phyloP scores from a whole-genome alignment of 1,140 invertebrate genomes.

The Epicauta chinensis region DNA sequence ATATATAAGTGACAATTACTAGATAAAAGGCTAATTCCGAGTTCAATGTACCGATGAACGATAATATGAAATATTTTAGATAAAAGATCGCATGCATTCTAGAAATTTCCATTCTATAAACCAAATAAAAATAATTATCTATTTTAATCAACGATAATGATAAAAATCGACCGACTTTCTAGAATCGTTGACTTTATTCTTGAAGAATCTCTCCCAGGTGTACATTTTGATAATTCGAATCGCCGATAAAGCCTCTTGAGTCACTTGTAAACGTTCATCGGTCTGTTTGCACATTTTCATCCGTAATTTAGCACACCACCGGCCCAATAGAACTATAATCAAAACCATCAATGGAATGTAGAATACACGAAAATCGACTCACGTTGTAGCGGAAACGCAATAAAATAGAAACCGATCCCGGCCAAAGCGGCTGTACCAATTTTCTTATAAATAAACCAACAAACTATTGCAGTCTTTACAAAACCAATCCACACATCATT shows the following conservation, averaged over 20 bases:
- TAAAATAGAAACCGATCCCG: conserved; percentile 67
- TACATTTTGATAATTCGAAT: conserved; percentile 84
- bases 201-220: conserved; percentile 75
- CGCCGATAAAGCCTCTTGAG: conserved; percentile 77
- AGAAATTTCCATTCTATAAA: conserved; percentile 30
- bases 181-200: conserved; percentile 48
- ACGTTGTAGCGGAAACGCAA: conserved; percentile 80
- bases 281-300: conserved; percentile 44
- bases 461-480: conserved; percentile 65
- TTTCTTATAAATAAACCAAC: conserved; percentile 68
- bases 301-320: conserved; percentile 10
- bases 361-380: conserved; percentile 19
- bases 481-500: conserved; percentile 78
- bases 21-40: conserved; percentile 49
- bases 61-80: conserved; percentile 27
- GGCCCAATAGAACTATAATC: conserved; percentile 20
- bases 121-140: too few species aligned
- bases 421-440: conserved; percentile 68
- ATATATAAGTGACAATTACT: conserved; percentile 67
- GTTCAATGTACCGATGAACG: conserved; percentile 50
- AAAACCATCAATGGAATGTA: neutral
- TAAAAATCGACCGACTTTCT: conserved; percentile 31
- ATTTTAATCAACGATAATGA: neutral
- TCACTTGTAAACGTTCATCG: conserved; percentile 72
- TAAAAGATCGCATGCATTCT: conserved; percentile 32